Evolutionary conservation across 1,140 invertebrate genomes (phyloP), one percentile per base, ranked within the genome.

Genomic region (Drosophila sucinea): DNA sequence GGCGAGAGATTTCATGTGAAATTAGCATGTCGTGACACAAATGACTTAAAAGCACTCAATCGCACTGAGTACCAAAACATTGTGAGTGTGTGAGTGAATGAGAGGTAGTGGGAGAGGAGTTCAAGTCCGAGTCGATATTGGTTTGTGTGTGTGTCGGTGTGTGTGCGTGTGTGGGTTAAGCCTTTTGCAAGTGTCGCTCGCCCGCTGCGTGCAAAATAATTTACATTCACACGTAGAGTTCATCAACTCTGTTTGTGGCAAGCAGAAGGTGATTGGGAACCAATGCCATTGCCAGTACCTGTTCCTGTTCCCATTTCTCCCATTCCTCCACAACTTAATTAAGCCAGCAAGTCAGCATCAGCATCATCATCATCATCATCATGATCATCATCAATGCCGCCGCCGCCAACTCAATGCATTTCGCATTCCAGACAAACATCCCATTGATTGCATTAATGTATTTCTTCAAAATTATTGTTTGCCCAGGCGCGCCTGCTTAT

Each of bases 401-500:
- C 65, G 63, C 63, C 67, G 57, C 56, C 66, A 44, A 11, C 32
- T 40, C 30, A 75, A 67, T 66, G 41, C 17, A 29, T 68, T 47
- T 70, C 71, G 58, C 80, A 87, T 89, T 87, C 83, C 83, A 83
- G 72, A 77, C 75, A 79, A 51, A 67, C 79, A 74, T 80, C 77
- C 71, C 81, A 90, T 89, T 89, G 82, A 90, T 90, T 90, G 77
- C 87, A 90, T 90, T 90, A 90, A 90, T 90, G 86, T 90, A 90
- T 86, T 90, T 86, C 86, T 90, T 90, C 87, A 90, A 90, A 90
- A 90, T 90, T 90, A 90, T 90, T 90, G 87, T 90, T 90, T 86
- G 87, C 87, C 77, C 87, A 90, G 80, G 79, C 85, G 85, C 85
- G 84, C 80, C 87, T 90, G 87, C 87, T 90, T 90, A 90, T 90